phyloP scores from a whole-genome alignment of 2,888 invertebrate species.

The Aquatica leii region DNA sequence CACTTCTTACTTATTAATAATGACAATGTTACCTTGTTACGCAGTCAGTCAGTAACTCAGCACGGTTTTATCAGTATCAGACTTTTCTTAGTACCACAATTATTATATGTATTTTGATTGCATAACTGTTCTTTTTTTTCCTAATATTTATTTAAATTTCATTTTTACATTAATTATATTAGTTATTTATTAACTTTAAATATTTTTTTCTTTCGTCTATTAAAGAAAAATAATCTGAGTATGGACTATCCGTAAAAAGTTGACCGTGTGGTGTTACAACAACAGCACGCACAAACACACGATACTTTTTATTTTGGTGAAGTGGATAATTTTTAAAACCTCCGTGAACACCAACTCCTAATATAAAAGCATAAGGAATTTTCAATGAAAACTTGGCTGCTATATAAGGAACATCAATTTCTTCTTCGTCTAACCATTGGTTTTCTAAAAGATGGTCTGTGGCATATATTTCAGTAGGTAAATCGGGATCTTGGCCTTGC shows the following conservation, averaged over 20 bases:
- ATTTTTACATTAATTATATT: no score
- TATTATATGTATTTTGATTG: no score
- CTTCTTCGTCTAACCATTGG: constrained; percentile 73
- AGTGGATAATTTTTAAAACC: constrained; percentile 88
- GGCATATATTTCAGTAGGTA: constrained; percentile 88
- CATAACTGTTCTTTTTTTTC: no score
- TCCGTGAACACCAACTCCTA: constrained; percentile 91
- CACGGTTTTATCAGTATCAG: no score
- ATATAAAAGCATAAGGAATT: constrained; percentile 90
- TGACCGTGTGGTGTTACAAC: constrained; percentile 95
- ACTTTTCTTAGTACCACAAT: no score
- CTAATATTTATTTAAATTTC: no score
- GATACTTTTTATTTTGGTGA: constrained; percentile 79
- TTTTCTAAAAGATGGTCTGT: constrained; percentile 83
- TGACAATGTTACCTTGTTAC: no score
- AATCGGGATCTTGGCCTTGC: constrained; percentile 76
- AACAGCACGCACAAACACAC: constrained; percentile 92
- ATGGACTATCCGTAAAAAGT: constrained; percentile 92
- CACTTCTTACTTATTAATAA: no score
- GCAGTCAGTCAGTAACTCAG: no score
- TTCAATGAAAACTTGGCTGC: constrained; percentile 92
- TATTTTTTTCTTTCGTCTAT: constrained; percentile 52
- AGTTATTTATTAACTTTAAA: no score
- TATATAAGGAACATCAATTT: constrained; percentile 86
- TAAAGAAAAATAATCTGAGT: constrained; percentile 90